These are phyloP conservation scores for Pelodiscus sinensis DNA, from an alignment of 2,113 vertebrate genomes.

Conservation along the genomic window DNA sequence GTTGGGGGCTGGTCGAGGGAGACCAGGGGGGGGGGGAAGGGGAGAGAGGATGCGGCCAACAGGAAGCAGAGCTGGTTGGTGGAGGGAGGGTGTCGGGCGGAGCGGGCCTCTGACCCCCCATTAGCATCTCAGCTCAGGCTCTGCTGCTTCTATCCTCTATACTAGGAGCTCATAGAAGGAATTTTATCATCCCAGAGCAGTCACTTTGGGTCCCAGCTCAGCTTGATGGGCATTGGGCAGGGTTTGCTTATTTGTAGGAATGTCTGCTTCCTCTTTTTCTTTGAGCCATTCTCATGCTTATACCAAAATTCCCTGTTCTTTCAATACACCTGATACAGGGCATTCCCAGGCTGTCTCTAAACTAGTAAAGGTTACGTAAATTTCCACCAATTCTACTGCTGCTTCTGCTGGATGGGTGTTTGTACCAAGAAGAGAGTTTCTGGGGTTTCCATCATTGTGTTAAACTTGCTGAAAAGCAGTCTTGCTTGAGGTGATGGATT, in stretches of 20 bases:
- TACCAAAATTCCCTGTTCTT: slow-evolving; percentile 31
- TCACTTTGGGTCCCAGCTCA: slow-evolving; percentile 48
- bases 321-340: neutral
- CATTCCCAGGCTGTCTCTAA: slow-evolving; percentile 9
- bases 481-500: neutral
- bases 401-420: no score
- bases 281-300: slow-evolving; percentile 5
- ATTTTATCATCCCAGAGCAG: slow-evolving; percentile 33
- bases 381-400: neutral
- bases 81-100: no score
- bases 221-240: slow-evolving; percentile 31
- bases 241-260: slow-evolving; percentile 53
- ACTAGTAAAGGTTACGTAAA: neutral
- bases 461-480: neutral
- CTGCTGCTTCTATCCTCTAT: neutral
- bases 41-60: no score
- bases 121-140: neutral
- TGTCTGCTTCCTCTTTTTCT: slow-evolving; percentile 66
- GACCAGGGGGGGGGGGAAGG: no score
- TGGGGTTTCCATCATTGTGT: no score
- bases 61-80: no score
- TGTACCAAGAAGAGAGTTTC: no score
- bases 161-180: slow-evolving; percentile 28
- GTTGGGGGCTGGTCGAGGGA: no score
- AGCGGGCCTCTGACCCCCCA: neutral